Base-by-base conservation (phyloP, 2,797 vertebrate species). In the Sardinella longiceps region DNA sequence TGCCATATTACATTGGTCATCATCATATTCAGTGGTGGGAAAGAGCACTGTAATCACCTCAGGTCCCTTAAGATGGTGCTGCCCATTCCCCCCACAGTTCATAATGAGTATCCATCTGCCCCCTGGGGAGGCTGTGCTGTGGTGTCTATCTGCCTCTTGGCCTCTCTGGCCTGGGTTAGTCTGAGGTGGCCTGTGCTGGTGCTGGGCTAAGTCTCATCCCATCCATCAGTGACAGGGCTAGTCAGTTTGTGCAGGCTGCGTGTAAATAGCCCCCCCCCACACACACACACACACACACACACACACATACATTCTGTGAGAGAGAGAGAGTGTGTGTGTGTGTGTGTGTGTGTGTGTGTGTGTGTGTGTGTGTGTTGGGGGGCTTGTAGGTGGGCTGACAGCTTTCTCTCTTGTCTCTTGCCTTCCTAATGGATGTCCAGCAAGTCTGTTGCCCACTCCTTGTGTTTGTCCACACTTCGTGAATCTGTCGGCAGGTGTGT, bases 171-270 rank as follows among this genome's bases (percentile, higher is more conserved):
- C 30, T 37, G 66, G 4, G 66, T 18, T 39, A 37, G 66, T 74
- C 33, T 18, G 30, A 37, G 66, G 30, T 74, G 66, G 30, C 92
- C 91, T 83, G 92, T 93, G 91, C 90, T 89, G 30, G 50, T 88
- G 87, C 91, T 91, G 89, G 90, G 85, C 86, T 93, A 91, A 92
- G 91, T 91, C 87, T 70, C 10, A 85, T 85, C 92, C 93, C 94
- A 95, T 96, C 94, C 93, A 93, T 95, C 95, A 94, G 90, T 90
- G 92, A 88, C 90, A 89, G 88, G 89, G 88, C 90, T 90, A 89
- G 90, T 91, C 87, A 91, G 94, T 95, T 94, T 93, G 93, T 91
- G 92, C 93, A 95, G 92, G 92, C 92, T 80, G 83, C 83, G 85
- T 86, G 92, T 91, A 93, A 93, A 95, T 94, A 94, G 90, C 94